Conservation (phyloP, 2,797 vertebrate genomes). For the Betta splendens region DNA sequence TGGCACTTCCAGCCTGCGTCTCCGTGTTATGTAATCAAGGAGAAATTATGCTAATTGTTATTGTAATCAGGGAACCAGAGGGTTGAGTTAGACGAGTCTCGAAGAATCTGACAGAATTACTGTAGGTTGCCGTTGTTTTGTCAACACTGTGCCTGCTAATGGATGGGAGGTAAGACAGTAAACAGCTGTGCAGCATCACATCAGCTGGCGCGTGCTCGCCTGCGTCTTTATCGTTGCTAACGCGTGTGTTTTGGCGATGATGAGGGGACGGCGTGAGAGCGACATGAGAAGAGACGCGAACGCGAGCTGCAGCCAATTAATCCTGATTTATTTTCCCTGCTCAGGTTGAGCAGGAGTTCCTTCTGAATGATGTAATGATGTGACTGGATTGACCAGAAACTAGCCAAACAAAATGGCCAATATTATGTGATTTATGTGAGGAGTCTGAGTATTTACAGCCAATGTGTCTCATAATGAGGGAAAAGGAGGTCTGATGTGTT, state of each 20-base stretch:
- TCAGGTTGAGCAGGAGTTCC: constrained; percentile 26
- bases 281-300: too few relatives aligned
- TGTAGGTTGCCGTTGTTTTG: constrained; percentile 49
- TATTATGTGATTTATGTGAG: background rate
- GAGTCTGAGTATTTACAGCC: background rate
- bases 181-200: constrained; percentile 26
- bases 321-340: constrained; percentile 34
- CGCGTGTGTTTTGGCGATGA: constrained; percentile 10
- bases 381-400: constrained; percentile 10
- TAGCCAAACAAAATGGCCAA: constrained; percentile 14
- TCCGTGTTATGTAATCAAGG: constrained; percentile 61
- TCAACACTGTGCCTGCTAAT: constrained; percentile 56
- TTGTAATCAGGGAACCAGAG: constrained; percentile 56
- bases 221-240: background rate
- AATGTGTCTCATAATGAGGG: constrained; percentile 2
- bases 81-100: constrained; percentile 43
- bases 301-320: constrained; percentile 27
- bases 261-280: too few relatives aligned
- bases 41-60: constrained; percentile 58
- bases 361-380: constrained; percentile 21
- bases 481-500: constrained; percentile 9
- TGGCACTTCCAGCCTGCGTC: constrained; percentile 47
- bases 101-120: constrained; percentile 58
- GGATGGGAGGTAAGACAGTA: constrained; percentile 23
- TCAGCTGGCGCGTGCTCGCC: constrained; percentile 10